Percentiles rank a stretch among this genome's conserved stretches.
Evolutionary conservation across 2,797 vertebrate species (phyloP).

Genomic region (Bradypus variegatus): DNA sequence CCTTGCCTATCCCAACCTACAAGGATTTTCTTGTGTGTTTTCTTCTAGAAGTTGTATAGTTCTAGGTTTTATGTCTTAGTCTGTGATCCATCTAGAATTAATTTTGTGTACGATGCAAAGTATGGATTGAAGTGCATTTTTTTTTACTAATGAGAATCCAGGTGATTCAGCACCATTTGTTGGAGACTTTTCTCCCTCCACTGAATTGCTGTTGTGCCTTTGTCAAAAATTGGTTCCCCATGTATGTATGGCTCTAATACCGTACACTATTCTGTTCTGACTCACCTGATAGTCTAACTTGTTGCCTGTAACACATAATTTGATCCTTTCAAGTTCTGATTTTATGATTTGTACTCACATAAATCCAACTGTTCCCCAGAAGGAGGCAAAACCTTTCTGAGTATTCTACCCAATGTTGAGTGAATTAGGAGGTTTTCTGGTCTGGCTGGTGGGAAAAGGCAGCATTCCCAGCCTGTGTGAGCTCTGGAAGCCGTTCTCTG

Average conservation of each 20-base stretch:
- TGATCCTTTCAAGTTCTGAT: not conserved
- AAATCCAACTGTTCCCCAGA: no score
- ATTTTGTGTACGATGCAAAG: not conserved
- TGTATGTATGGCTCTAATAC: not conserved
- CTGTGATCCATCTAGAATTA: not conserved
- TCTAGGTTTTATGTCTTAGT: not conserved
- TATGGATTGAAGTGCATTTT: no score
- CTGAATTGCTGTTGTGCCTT: not conserved
- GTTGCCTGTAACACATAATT: no score
- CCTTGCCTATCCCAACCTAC: no score
- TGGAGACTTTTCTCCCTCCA: not conserved
- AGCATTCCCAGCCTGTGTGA: not conserved
- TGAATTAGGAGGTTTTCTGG: not conserved
- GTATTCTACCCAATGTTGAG: not conserved
- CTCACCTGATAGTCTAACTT: not conserved
- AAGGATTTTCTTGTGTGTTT: not conserved
- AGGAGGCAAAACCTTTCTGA: not conserved
- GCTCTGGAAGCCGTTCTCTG: not conserved
- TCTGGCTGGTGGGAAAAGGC: not conserved
- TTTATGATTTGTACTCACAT: not conserved
- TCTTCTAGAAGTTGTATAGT: not conserved
- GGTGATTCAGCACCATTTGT: not conserved
- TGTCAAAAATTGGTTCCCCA: not conserved
- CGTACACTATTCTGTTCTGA: not conserved
- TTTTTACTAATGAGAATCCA: no score